A percentile compares a stretch with the other conserved stretches of the same genome.
Conservation (phyloP, 2,888 invertebrate genomes). For the Himalopsyche kuldschensis region DNA sequence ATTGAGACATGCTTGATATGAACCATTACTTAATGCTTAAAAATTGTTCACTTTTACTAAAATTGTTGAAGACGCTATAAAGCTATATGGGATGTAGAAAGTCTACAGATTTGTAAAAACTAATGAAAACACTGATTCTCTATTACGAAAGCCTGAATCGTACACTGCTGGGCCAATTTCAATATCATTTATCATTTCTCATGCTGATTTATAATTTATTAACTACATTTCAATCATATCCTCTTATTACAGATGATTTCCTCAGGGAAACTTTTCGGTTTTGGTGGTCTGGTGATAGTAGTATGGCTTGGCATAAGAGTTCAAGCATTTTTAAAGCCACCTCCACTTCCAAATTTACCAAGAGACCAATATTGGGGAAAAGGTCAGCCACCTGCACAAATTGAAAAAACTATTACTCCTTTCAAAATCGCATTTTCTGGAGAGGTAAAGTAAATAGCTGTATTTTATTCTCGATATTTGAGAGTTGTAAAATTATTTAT, state of each 20-base stretch:
- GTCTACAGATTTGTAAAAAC: too few relatives aligned
- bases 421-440: conserved; percentile 20
- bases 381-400: conserved; percentile 9
- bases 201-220: background rate
- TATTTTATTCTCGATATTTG: background rate
- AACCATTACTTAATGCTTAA: too few relatives aligned
- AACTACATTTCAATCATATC: background rate
- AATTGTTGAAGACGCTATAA: too few relatives aligned
- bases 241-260: conserved; percentile 16
- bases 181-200: too few relatives aligned
- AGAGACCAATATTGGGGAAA: conserved; percentile 35
- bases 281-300: background rate
- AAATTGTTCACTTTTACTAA: too few relatives aligned
- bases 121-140: too few relatives aligned
- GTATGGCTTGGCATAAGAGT: conserved; percentile 16
- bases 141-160: too few relatives aligned
- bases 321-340: conserved; percentile 2
- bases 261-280: background rate
- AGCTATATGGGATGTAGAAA: too few relatives aligned
- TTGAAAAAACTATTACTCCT: conserved; percentile 18
- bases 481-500: background rate
- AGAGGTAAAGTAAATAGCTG: conserved; percentile 10
- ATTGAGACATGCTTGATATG: too few relatives aligned
- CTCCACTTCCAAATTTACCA: conserved; percentile 27
- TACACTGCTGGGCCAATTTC: too few relatives aligned